These are phyloP conservation scores for Psylliodes chrysocephalus DNA, from an alignment of 2,888 invertebrate genomes.

Conservation along the genomic window DNA sequence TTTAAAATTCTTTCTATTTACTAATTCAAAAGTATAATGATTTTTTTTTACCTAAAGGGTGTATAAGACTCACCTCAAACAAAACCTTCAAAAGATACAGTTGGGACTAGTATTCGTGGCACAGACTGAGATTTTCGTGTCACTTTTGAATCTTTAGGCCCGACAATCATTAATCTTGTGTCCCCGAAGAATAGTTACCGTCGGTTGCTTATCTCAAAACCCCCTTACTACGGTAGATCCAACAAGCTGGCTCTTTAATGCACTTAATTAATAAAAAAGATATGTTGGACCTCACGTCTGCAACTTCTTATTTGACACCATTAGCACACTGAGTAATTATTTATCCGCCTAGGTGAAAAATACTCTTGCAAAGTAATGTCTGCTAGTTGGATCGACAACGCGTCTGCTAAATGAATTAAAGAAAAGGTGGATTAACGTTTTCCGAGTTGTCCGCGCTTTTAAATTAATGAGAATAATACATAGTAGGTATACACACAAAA, in stretches of 20 bases:
- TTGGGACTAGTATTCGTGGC: slow-evolving; percentile 61
- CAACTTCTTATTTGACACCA: slow-evolving; percentile 44
- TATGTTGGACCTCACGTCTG: slow-evolving; percentile 51
- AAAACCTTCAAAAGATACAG: slow-evolving; percentile 61
- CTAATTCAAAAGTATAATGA: slow-evolving; percentile 15
- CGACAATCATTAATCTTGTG: slow-evolving; percentile 64
- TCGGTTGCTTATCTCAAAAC: slow-evolving; percentile 55
- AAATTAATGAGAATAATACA: no score
- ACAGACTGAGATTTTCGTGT: slow-evolving; percentile 65
- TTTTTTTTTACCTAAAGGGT: slow-evolving; percentile 51
- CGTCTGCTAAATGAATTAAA: neutral
- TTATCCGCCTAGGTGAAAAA: slow-evolving; percentile 27
- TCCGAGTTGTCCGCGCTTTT: neutral
- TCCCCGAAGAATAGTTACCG: slow-evolving; percentile 55
- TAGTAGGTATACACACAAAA: no score
- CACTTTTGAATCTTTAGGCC: slow-evolving; percentile 65
- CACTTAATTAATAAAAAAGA: slow-evolving; percentile 60
- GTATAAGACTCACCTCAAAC: slow-evolving; percentile 56
- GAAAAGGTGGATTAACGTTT: neutral
- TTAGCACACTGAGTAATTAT: slow-evolving; percentile 35
- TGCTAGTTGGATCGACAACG: slow-evolving; percentile 1
- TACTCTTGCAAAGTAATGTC: neutral
- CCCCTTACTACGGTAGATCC: slow-evolving; percentile 54
- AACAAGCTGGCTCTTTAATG: slow-evolving; percentile 57
- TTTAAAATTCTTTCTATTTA: slow-evolving; percentile 1